A percentile compares a stretch with the other conserved stretches of the same genome.
These are phyloP conservation scores for Heliconius nattereri DNA, from an alignment of 1,140 invertebrate species.

Conservation along the genomic window DNA sequence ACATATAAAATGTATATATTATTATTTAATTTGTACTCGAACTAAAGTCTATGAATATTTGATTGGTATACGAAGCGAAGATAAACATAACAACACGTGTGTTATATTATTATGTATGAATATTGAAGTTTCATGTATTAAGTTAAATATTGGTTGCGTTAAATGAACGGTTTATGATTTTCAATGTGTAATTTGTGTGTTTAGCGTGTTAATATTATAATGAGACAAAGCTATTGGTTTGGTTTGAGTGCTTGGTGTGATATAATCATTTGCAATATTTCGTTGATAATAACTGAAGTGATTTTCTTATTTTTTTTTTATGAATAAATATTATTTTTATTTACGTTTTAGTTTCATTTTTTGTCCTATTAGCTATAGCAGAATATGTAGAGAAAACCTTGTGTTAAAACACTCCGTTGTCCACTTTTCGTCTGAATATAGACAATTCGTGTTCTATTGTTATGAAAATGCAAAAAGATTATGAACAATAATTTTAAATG, in stretches of 20 bases:
- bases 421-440: neutral
- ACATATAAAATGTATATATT: neutral
- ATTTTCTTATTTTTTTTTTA: neutral
- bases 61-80: constrained; percentile 19
- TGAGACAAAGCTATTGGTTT: neutral
- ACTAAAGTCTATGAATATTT: constrained; percentile 20
- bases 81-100: constrained; percentile 23
- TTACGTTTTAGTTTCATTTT: too few relatives aligned
- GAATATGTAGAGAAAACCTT: neutral
- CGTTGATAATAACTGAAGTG: too few relatives aligned
- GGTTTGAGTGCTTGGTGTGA: neutral
- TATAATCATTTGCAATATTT: too few relatives aligned
- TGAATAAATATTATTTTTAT: neutral
- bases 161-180: constrained; percentile 17
- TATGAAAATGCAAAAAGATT: too few relatives aligned
- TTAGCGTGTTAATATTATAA: neutral
- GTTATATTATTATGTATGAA: constrained; percentile 8
- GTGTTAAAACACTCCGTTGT: neutral
- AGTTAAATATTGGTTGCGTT: constrained; percentile 1
- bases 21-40: neutral
- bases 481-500: too few relatives aligned
- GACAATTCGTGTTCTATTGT: too few relatives aligned
- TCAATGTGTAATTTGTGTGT: neutral
- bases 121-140: constrained; percentile 4
- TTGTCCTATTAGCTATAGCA: too few relatives aligned